Evolutionary conservation across 1,140 invertebrate species (phyloP).

Genomic region (Magallana angulata): DNA sequence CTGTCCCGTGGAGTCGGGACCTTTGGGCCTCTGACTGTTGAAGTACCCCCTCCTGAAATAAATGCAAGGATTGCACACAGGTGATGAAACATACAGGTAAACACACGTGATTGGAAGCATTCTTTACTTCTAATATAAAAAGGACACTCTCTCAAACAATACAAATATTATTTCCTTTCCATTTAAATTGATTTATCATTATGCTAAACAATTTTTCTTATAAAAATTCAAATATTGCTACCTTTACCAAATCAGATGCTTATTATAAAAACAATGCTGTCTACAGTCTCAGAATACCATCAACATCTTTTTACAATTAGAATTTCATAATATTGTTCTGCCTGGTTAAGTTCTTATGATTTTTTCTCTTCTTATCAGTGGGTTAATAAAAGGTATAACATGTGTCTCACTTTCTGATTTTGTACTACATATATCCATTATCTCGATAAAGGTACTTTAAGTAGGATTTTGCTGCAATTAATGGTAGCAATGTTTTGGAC

Average conservation of each 20-base stretch:
- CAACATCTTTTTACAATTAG: neutral
- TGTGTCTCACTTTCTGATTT: neutral
- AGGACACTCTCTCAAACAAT: too few relatives aligned
- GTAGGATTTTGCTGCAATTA: too few relatives aligned
- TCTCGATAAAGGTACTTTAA: too few relatives aligned
- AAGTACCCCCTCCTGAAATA: slow-evolving; percentile 46
- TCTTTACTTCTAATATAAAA: too few relatives aligned
- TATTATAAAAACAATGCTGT: neutral
- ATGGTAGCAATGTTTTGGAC: neutral
- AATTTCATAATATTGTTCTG: too few relatives aligned
- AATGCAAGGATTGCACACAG: neutral
- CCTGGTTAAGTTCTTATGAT: too few relatives aligned
- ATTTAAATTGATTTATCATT: too few relatives aligned
- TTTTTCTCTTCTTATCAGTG: too few relatives aligned
- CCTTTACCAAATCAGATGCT: neutral
- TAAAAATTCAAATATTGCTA: neutral
- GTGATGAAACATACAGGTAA: neutral
- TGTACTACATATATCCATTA: neutral
- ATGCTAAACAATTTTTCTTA: neutral
- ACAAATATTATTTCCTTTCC: too few relatives aligned
- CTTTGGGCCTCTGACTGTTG: slow-evolving; percentile 47
- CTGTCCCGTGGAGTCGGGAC: slow-evolving; percentile 37
- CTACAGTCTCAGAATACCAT: slow-evolving; percentile 10
- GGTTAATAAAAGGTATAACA: too few relatives aligned
- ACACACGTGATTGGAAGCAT: neutral